Percentiles rank a stretch among this genome's conserved stretches.
These are phyloP conservation scores for Phymatocera aterrima DNA, from an alignment of 2,888 invertebrate species.

Conservation along the genomic window DNA sequence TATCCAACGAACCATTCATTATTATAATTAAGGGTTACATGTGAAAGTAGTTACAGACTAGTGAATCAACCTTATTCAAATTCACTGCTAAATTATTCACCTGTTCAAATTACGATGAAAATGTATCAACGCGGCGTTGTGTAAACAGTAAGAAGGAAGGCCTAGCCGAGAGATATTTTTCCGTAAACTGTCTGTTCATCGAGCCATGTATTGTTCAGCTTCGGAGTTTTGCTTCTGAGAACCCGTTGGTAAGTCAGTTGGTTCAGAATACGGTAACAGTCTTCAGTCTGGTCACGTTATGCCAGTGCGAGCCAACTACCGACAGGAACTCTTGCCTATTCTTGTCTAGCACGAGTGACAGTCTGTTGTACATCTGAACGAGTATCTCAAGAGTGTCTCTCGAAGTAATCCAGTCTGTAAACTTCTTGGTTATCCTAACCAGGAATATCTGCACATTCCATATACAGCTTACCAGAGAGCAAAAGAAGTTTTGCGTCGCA, in stretches of 20 bases:
- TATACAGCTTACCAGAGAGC: neutral
- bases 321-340: conserved; percentile 39
- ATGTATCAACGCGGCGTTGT: conserved; percentile 1
- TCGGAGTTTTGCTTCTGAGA: conserved; percentile 28
- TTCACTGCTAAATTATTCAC: neutral
- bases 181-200: conserved; percentile 20
- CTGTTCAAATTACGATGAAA: conserved; percentile 28
- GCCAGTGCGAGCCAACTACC: conserved; percentile 15
- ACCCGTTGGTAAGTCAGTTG: conserved; percentile 35
- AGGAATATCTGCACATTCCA: conserved; percentile 1
- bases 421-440: neutral
- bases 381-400: conserved; percentile 27
- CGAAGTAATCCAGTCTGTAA: conserved; percentile 25
- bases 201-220: conserved; percentile 24
- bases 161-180: conserved; percentile 13
- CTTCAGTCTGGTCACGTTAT: conserved; percentile 41
- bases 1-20: neutral
- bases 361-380: conserved; percentile 22
- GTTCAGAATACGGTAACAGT: conserved; percentile 14
- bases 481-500: conserved; percentile 1
- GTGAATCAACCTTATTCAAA: neutral
- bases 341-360: conserved; percentile 36
- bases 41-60: neutral
- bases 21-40: neutral
- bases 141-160: conserved; percentile 3